Percentiles rank a stretch among this genome's conserved stretches.
Evolutionary conservation across 1,140 invertebrate genomes (phyloP).

Genomic region (Zaprionus inermis): DNA sequence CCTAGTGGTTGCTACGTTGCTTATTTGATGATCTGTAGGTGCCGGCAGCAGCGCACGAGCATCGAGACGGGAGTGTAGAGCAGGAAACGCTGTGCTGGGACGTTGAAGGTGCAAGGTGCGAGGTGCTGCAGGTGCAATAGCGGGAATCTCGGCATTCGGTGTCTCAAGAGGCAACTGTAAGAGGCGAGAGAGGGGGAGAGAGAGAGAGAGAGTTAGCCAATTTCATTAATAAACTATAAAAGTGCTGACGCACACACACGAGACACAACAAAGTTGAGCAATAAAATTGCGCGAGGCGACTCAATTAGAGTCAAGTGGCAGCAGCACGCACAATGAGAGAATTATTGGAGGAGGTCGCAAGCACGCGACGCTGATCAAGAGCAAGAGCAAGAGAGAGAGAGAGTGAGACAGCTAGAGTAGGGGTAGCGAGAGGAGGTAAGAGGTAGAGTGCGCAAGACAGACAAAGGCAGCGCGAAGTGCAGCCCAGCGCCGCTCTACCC

Average conservation of each 20-base stretch:
- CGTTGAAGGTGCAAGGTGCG: constrained; percentile 1
- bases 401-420: background rate
- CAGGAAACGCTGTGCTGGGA: background rate
- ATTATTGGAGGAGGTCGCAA: constrained; percentile 15
- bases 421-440: background rate
- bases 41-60: constrained; percentile 49
- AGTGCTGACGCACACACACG: constrained; percentile 22
- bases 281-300: constrained; percentile 70
- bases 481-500: too few species aligned
- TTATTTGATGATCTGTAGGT: constrained; percentile 72
- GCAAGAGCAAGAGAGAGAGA: background rate
- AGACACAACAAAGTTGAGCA: constrained; percentile 42
- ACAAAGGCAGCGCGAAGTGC: background rate
- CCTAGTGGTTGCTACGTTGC: background rate
- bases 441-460: background rate
- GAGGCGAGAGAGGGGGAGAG: constrained; percentile 25
- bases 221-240: constrained; percentile 68
- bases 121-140: constrained; percentile 57
- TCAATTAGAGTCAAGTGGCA: constrained; percentile 79
- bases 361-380: constrained; percentile 62
- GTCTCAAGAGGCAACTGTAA: constrained; percentile 31
- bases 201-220: constrained; percentile 17
- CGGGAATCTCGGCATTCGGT: constrained; percentile 78
- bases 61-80: constrained; percentile 52
- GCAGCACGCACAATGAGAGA: constrained; percentile 55